These are phyloP conservation scores for Stigmatopora argus DNA, from an alignment of 2,113 vertebrate species.

Conservation along the genomic window DNA sequence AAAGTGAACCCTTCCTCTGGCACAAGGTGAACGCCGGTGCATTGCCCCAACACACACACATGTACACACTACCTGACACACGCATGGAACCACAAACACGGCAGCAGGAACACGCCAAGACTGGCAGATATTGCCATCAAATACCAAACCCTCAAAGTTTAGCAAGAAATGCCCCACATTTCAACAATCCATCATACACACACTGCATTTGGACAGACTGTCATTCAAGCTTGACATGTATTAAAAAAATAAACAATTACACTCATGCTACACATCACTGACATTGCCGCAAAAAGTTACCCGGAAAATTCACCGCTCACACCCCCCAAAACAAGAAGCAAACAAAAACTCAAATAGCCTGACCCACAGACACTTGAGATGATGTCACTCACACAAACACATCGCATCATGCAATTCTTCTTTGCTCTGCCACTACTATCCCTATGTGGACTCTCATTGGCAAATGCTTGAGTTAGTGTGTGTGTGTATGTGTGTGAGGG, in stretches of 20 bases:
- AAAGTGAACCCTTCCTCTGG: slow-evolving; percentile 74
- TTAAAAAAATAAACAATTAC: background rate
- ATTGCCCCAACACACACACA: slow-evolving; percentile 58
- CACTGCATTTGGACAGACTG: background rate
- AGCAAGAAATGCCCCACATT: slow-evolving; percentile 11
- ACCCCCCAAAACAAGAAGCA: slow-evolving; percentile 12
- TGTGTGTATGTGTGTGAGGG: slow-evolving; percentile 34
- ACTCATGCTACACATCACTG: background rate
- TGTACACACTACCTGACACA: slow-evolving; percentile 30
- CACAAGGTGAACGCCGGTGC: slow-evolving; percentile 72
- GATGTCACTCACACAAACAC: slow-evolving; percentile 29
- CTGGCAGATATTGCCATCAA: background rate
- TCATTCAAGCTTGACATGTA: background rate
- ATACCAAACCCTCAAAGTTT: background rate
- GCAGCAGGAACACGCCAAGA: background rate
- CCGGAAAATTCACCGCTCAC: slow-evolving; percentile 29
- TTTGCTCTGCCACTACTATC: slow-evolving; percentile 21
- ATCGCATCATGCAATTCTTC: slow-evolving; percentile 40
- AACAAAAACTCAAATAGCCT: slow-evolving; percentile 26
- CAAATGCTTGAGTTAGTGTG: slow-evolving; percentile 53
- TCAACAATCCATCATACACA: background rate
- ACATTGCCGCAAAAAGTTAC: slow-evolving; percentile 31
- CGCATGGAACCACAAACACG: slow-evolving; percentile 13
- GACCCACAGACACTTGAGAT: slow-evolving; percentile 23
- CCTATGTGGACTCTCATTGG: slow-evolving; percentile 25